Evolutionary conservation across 1,140 invertebrate species (phyloP), one percentile per base, ranked within the genome.

Genomic region (Phenacoccus solenopsis): DNA sequence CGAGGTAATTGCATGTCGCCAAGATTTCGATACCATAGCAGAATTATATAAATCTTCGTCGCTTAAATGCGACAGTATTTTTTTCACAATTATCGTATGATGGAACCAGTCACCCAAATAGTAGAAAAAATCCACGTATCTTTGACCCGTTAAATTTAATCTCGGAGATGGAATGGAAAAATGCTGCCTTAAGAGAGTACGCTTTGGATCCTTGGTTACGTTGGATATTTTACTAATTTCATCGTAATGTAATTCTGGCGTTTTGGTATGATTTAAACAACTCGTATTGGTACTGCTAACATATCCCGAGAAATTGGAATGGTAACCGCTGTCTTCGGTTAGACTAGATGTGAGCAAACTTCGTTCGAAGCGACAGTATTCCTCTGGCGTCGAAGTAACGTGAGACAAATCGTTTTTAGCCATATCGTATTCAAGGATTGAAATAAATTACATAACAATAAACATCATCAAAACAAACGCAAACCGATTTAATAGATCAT

Each of bases 21-120:
- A 76, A 56, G 71, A 68, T 74, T 75, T 75, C 0, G 75, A 77
- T 3, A 77, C 76, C 57, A 71, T 64, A 13, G 70, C 70, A 10
- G 74, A 69, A 69, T 49, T 73, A 16, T 69, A 30, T 13, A 77
- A 57, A 73, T 77, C 76, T 38, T 70, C 67, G 68, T 74, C 75
- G 24, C 73, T 70, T 22, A 77, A 69, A 49, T 72, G 73, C 38
- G 27, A 32, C 21, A 76, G 70, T 61, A 77, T 76, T 70, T 70
- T 72, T 35, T 72, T 30, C 10, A 74, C 27, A 10, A 75, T 70
- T 25, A 61, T 27, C 13, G 27, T 32, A 57, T 72, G 70, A 59
- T 69, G 68, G 27, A 68, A 28, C 67, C 72, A 71, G 7, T 70
- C 72, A 3, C 73, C 71, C n/a, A 76, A 59, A 21, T 72, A 70